These are phyloP conservation scores for Eueides isabella DNA, from an alignment of 1,140 invertebrate genomes.

Conservation along the genomic window DNA sequence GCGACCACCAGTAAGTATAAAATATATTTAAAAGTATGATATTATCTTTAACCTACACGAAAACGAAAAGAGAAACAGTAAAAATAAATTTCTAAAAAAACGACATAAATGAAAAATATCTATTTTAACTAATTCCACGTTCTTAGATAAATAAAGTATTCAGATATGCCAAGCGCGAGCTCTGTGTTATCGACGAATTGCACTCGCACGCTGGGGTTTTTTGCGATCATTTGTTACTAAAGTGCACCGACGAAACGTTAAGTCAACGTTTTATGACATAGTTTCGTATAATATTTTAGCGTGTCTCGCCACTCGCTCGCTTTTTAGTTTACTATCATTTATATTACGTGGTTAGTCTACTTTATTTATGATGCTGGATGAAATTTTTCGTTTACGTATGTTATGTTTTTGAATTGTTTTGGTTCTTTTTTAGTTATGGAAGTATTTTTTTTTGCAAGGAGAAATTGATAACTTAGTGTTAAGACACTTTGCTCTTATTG, in stretches of 20 bases:
- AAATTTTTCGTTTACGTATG: neutral
- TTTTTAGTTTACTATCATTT: neutral
- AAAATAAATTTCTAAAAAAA: no score
- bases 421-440: neutral
- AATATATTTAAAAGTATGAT: no score
- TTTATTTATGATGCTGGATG: neutral
- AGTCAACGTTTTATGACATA: slow-evolving; percentile 29
- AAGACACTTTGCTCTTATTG: no score
- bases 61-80: no score
- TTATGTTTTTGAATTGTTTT: neutral
- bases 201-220: slow-evolving; percentile 32
- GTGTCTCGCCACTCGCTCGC: neutral
- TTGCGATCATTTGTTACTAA: slow-evolving; percentile 28
- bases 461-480: no score
- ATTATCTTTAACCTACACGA: no score
- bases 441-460: no score
- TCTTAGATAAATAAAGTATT: slow-evolving; percentile 29
- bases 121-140: neutral
- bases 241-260: slow-evolving; percentile 24
- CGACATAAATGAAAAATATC: neutral
- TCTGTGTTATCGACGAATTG: slow-evolving; percentile 44
- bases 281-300: slow-evolving; percentile 15
- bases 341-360: neutral
- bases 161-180: slow-evolving; percentile 38
- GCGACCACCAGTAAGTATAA: no score